A percentile compares a stretch with the other conserved stretches of the same genome.
These are phyloP conservation scores for Cyprinodon tularosa DNA, from an alignment of 2,113 vertebrate species.

Conservation along the genomic window DNA sequence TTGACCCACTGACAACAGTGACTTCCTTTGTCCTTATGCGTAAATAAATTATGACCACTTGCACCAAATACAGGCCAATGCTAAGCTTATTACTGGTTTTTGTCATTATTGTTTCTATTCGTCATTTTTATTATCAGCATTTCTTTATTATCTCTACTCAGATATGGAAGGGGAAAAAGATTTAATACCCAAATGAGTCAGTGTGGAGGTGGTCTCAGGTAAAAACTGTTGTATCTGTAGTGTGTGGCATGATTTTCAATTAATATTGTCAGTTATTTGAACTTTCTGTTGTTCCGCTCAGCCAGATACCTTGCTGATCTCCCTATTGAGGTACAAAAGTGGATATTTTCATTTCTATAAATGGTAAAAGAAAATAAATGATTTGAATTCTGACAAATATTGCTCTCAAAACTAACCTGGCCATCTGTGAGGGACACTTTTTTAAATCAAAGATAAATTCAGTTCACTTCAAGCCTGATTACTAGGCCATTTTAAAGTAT, in stretches of 20 bases:
- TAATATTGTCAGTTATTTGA: background rate
- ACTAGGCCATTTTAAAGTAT: too few species aligned
- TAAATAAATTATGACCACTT: background rate
- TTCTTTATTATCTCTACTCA: background rate
- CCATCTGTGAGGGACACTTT: too few species aligned
- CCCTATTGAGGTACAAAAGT: background rate
- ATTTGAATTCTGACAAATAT: too few species aligned
- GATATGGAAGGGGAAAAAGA: background rate
- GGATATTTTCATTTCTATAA: background rate
- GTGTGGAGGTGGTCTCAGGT: background rate
- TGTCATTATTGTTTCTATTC: too few species aligned
- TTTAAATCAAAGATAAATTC: too few species aligned
- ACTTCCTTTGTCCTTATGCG: constrained; percentile 3
- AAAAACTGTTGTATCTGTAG: background rate
- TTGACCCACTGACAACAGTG: constrained; percentile 27
- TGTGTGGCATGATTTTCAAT: background rate
- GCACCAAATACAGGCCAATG: background rate
- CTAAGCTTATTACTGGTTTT: too few species aligned
- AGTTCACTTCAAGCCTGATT: too few species aligned
- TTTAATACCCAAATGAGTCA: too few species aligned
- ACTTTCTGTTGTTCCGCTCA: background rate
- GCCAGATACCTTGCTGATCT: background rate
- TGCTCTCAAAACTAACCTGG: too few species aligned
- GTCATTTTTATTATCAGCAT: background rate
- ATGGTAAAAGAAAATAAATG: background rate